Base-by-base conservation (phyloP, 2,113 vertebrate genomes). In the Microtus ochrogaster region DNA sequence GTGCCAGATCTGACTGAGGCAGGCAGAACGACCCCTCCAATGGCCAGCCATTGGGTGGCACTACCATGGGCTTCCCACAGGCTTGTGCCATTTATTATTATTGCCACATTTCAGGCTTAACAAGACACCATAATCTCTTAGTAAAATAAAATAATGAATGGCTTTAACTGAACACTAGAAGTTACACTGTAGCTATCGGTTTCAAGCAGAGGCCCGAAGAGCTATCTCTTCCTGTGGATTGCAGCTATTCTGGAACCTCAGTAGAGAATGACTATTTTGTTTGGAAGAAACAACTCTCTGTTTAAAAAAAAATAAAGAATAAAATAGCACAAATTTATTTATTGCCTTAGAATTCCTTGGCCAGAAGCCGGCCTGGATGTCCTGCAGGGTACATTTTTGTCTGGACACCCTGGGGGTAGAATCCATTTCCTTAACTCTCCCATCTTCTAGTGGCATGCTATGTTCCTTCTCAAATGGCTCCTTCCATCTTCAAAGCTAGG, bases 31-130 rank as follows among this genome's bases (percentile, higher is more conserved):
- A 30, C 7, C 24, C 5, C 7, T 36, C 44, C 1, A 33, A 7
- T 47, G 33, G 66, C 13, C 49, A 3, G 61, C 61, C 47, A 30
- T 41, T 24, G 30, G 14, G 30, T 4, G 24, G 76, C 76, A n/a
- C 39, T 0, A 1, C 33, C 8, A 16, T 22, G 72, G 22, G n/a
- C 70, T 61, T 1, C 33, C 30, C 70, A 39, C 28, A 28, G 79
- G 10, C 12, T 9, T 8, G 17, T 0, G 7, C 12, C 9, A 47
- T 28, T 9, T 39, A 5, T 58, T 49, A 7, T 85, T 41, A 3
- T 0, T 26, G 24, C 16, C 16, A 44, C n/a, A 0, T 26, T 47
- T 52, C 12, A 2, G 7, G 24, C 24, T 12, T n/a, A 55, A 58
- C 24, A 76, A 49, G 39, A 65, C 9, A 36, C 26, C 14, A 17